These are phyloP conservation scores for Chlorops oryzae DNA, from an alignment of 1,140 invertebrate genomes.

Conservation along the genomic window DNA sequence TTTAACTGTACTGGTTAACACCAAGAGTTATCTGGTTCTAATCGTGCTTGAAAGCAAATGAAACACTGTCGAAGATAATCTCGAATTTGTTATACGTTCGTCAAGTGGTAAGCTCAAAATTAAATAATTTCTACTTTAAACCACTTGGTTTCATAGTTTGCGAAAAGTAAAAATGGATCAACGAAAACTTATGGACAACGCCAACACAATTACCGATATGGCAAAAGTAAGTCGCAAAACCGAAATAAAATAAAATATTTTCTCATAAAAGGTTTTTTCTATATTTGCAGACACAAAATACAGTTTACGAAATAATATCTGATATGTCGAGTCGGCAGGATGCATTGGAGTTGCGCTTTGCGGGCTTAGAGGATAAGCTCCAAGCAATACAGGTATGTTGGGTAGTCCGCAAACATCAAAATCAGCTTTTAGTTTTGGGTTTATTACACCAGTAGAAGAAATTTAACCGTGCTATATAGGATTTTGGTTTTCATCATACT, in stretches of 20 bases:
- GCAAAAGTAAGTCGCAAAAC: conserved; percentile 79
- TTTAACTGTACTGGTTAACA: too few relatives aligned
- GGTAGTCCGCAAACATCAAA: background rate
- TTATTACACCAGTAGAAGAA: too few relatives aligned
- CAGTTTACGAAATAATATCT: conserved; percentile 93
- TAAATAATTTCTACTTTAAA: conserved; percentile 14
- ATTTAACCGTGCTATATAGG: too few relatives aligned
- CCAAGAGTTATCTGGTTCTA: too few relatives aligned
- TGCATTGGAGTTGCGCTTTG: conserved; percentile 78
- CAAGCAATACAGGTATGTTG: conserved; percentile 59
- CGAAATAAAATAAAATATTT: background rate
- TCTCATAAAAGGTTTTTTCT: background rate
- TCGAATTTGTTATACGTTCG: too few relatives aligned
- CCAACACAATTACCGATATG: conserved; percentile 99
- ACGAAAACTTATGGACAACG: conserved; percentile 98
- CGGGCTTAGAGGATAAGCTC: conserved; percentile 81
- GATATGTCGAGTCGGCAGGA: conserved; percentile 91
- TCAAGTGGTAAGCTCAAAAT: conserved; percentile 23
- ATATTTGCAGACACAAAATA: conserved; percentile 85
- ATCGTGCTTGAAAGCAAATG: too few relatives aligned
- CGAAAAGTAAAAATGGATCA: conserved; percentile 99
- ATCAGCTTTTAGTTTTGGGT: too few relatives aligned
- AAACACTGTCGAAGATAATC: too few relatives aligned
- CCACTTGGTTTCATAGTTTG: conserved; percentile 63
- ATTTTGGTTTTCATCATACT: background rate